Evolutionary conservation across 2,797 vertebrate genomes (phyloP), one percentile per base, ranked within the genome.

Genomic region (Notoglanidium macrostoma): DNA sequence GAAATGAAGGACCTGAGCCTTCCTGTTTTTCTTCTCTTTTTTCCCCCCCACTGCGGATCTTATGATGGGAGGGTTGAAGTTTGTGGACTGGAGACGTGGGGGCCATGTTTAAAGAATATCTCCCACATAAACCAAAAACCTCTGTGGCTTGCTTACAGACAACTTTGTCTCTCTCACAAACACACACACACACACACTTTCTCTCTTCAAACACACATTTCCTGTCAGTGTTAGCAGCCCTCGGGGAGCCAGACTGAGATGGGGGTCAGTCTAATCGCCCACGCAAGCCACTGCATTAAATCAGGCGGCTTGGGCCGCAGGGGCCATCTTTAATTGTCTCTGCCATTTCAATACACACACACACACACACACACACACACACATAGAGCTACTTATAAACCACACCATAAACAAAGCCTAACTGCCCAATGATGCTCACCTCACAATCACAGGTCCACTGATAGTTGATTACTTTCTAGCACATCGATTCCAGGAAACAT

Each of bases 1-100:
- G 93, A 95, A 95, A 95, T 94, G 88, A 94, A 93, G 91, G 79
- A 90, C 87, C 79, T 85, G 86, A 89, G 87, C 84, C 91, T 94
- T 94, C 92, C 95, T 94, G 93, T 82, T 92, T 92, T 94, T 92
- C 94, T 91, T 93, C 59, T 40, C 65, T 88, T 78, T 78, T 79
- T 12, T 23, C 1, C 29, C 1, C 76, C 80, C 83, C 73, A 81
- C 84, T 82, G 85, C 85, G 90, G 91, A 91, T 93, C 92, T 93
- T 92, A 91, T 92, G 92, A 91, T 90, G 88, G 87, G 57, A 88
- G 88, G 86, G 86, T 85, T 91, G 91, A 76, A 86, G 91, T 74
- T 88, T 88, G 81, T 80, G 83, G 72, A 87, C 44, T 59, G n/a
- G 85, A 88, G 35, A 85, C 87, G 88, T 51, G 86, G 85, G 79